phyloP scores from a whole-genome alignment of 2,797 vertebrate genomes.

The Aulostomus chinensis region DNA sequence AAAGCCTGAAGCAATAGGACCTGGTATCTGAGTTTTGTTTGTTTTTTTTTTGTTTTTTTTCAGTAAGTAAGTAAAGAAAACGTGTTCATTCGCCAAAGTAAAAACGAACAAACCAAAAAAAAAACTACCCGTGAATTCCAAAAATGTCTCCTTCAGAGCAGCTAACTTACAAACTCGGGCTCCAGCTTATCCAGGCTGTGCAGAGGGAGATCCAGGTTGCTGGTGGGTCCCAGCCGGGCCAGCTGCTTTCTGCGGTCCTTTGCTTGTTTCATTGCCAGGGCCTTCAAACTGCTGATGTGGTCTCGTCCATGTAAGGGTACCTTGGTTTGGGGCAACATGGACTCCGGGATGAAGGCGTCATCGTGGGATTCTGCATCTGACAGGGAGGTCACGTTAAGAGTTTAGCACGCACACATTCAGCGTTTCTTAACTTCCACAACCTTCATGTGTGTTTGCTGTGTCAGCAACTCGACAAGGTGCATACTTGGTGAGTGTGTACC shows the following conservation, averaged over 20 bases:
- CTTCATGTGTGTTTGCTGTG: too few relatives aligned
- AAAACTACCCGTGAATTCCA: too few relatives aligned
- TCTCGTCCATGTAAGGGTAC: conserved; percentile 83
- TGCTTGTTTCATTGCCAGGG: conserved; percentile 83
- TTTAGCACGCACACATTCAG: too few relatives aligned
- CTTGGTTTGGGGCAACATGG: conserved; percentile 75
- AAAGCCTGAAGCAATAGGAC: background rate
- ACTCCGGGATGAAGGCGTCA: conserved; percentile 31
- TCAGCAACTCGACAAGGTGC: too few relatives aligned
- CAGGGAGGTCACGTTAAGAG: background rate
- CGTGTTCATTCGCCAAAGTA: background rate
- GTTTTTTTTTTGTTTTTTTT: too few relatives aligned
- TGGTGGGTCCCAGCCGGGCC: conserved; percentile 80
- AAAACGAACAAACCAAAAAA: conserved; percentile 1
- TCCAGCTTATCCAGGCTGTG: conserved; percentile 84
- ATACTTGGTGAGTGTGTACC: too few relatives aligned
- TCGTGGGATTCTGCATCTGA: conserved; percentile 36
- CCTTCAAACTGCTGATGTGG: conserved; percentile 88
- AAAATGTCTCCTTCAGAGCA: too few relatives aligned
- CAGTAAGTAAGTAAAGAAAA: background rate
- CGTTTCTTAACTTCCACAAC: too few relatives aligned
- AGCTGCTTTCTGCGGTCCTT: conserved; percentile 88
- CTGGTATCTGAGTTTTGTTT: too few relatives aligned
- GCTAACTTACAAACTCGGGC: conserved; percentile 86
- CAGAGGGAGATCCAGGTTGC: conserved; percentile 75